Evolutionary conservation across 1,140 invertebrate genomes (phyloP).

Genomic region (Drosophila jambulina): DNA sequence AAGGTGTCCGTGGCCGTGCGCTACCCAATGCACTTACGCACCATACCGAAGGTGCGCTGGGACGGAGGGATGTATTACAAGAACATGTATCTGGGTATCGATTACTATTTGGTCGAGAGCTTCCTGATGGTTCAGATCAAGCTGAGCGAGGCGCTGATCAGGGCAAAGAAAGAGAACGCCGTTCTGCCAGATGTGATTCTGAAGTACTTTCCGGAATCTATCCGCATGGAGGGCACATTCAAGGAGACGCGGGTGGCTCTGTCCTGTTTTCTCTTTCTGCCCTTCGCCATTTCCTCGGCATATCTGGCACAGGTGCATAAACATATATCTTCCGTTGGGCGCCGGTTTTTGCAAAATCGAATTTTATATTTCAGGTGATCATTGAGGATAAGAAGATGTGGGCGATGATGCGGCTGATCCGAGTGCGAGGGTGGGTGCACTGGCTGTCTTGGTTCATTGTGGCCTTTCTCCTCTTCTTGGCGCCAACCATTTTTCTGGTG

Average conservation of each 20-base stretch:
- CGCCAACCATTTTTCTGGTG: slow-evolving; percentile 87
- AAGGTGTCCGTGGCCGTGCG: slow-evolving; percentile 30
- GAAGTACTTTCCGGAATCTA: slow-evolving; percentile 20
- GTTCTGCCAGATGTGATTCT: slow-evolving; percentile 17
- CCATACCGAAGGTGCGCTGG: slow-evolving; percentile 8
- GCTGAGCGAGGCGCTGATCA: slow-evolving; percentile 33
- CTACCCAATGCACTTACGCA: slow-evolving; percentile 32
- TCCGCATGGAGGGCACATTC: background rate
- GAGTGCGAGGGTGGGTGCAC: slow-evolving; percentile 91
- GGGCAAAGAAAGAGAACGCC: background rate
- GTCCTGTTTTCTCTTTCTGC: slow-evolving; percentile 5
- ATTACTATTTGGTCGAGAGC: slow-evolving; percentile 24
- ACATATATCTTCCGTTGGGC: background rate
- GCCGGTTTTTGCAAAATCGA: background rate
- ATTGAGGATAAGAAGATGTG: slow-evolving; percentile 88
- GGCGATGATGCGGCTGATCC: slow-evolving; percentile 95
- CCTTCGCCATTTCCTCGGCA: slow-evolving; percentile 23
- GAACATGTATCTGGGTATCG: background rate
- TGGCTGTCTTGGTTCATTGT: slow-evolving; percentile 94
- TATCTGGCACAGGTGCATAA: slow-evolving; percentile 33
- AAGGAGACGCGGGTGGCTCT: background rate
- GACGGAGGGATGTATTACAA: background rate
- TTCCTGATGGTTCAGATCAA: slow-evolving; percentile 35
- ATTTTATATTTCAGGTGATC: slow-evolving; percentile 81
- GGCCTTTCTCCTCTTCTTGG: slow-evolving; percentile 88